phyloP scores from a whole-genome alignment of 2,888 invertebrate genomes.

The Melangyna quadrimaculata region DNA sequence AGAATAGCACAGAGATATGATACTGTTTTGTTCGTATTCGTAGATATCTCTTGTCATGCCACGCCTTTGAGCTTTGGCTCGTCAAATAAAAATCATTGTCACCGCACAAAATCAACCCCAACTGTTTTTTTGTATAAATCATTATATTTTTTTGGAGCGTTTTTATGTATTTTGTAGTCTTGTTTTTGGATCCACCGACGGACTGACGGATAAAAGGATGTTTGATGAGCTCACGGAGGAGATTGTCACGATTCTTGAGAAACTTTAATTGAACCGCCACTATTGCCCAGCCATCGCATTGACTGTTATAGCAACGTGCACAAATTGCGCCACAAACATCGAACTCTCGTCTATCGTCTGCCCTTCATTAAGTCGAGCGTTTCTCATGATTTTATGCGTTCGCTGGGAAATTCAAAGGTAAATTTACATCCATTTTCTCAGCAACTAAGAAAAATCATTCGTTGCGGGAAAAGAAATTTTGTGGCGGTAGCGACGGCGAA shows the following conservation, averaged over 20 bases:
- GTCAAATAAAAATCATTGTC: conserved; percentile 72
- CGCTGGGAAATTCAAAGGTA: conserved; percentile 31
- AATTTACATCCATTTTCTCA: conserved; percentile 65
- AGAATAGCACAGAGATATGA: conserved; percentile 71
- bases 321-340: conserved; percentile 45
- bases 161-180: conserved; percentile 4
- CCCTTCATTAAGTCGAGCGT: conserved; percentile 61
- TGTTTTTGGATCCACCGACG: conserved; percentile 45
- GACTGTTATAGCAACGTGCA: conserved; percentile 14
- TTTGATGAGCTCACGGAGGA: conserved; percentile 17
- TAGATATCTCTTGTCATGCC: conserved; percentile 70
- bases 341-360: conserved; percentile 39
- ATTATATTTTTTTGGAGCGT: neutral
- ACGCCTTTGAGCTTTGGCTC: conserved; percentile 71
- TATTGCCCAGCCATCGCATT: neutral
- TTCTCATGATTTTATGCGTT: conserved; percentile 62
- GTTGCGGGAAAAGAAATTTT: conserved; percentile 34
- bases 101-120: conserved; percentile 71
- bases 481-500: conserved; percentile 51
- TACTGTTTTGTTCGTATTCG: conserved; percentile 72
- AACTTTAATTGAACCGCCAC: conserved; percentile 47
- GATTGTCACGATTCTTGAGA: conserved; percentile 35
- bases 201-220: conserved; percentile 29
- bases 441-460: conserved; percentile 40
- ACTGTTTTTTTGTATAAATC: conserved; percentile 11